These are phyloP conservation scores for Varecia variegata DNA, from an alignment of 2,797 vertebrate genomes.

Conservation along the genomic window DNA sequence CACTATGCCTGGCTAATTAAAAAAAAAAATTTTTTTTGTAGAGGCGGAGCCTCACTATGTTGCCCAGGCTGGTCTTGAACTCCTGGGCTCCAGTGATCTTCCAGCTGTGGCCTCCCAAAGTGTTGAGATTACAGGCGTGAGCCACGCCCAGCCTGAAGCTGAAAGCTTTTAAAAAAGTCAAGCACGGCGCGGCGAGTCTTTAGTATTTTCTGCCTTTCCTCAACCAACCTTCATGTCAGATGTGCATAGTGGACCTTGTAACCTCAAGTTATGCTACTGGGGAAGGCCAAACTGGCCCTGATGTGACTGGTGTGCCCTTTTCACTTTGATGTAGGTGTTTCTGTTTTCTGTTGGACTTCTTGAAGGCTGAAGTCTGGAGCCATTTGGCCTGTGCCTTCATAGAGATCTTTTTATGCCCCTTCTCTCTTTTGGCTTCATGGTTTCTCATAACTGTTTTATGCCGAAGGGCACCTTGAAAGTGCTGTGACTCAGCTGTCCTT, in stretches of 20 bases:
- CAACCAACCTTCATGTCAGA: background rate
- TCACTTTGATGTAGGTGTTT: background rate
- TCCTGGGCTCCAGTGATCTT: background rate
- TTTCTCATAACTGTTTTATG: slow-evolving; percentile 15
- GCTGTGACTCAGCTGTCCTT: background rate
- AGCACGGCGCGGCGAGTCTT: background rate
- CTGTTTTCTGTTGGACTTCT: background rate
- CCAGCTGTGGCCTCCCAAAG: background rate
- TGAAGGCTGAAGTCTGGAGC: background rate
- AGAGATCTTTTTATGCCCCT: background rate
- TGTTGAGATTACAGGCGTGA: background rate
- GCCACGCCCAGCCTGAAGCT: background rate
- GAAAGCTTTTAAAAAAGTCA: background rate
- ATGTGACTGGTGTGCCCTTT: background rate
- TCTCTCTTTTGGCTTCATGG: background rate
- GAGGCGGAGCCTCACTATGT: background rate
- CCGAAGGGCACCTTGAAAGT: slow-evolving; percentile 4
- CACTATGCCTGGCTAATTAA: background rate
- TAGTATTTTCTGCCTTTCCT: background rate
- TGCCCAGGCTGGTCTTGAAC: background rate
- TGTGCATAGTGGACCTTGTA: background rate
- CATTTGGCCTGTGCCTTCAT: background rate
- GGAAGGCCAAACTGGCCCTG: background rate
- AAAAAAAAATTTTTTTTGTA: background rate
- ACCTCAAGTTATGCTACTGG: background rate